These are phyloP conservation scores for Tachina grossa DNA, from an alignment of 2,888 invertebrate species.

Conservation along the genomic window DNA sequence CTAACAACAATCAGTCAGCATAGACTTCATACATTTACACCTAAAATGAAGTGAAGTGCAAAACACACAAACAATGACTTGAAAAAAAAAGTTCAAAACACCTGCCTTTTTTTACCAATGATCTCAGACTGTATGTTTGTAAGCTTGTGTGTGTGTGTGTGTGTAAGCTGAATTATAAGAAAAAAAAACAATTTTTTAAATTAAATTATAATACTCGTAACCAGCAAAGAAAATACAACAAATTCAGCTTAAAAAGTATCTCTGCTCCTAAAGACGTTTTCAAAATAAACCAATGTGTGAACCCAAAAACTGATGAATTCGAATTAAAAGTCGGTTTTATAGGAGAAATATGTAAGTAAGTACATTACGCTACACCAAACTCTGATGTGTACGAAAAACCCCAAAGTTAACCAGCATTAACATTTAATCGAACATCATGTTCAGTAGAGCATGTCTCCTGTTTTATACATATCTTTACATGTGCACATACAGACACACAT, in stretches of 20 bases:
- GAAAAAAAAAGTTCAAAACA: constrained; percentile 66
- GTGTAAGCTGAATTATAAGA: constrained; percentile 57
- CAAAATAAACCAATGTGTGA: constrained; percentile 69
- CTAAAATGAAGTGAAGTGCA: constrained; percentile 79
- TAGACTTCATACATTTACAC: constrained; percentile 72
- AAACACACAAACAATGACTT: constrained; percentile 77
- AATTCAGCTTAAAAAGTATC: constrained; percentile 63
- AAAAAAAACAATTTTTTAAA: constrained; percentile 48
- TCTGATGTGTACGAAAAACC: constrained; percentile 74
- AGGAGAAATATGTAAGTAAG: constrained; percentile 29
- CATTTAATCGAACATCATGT: constrained; percentile 82
- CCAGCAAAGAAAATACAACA: constrained; percentile 48
- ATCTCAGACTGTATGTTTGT: constrained; percentile 54
- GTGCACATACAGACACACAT: constrained; percentile 30
- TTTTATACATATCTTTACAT: constrained; percentile 73
- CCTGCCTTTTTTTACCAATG: constrained; percentile 56
- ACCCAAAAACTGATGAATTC: constrained; percentile 71
- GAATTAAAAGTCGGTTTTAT: constrained; percentile 67
- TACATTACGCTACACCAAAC: constrained; percentile 44
- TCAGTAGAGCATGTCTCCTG: constrained; percentile 82
- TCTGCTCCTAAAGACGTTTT: constrained; percentile 47
- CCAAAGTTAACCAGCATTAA: constrained; percentile 82
- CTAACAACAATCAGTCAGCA: constrained; percentile 73
- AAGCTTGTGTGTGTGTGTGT: too few species aligned
- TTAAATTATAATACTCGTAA: constrained; percentile 69